These are phyloP conservation scores for Tineola bisselliella DNA, from an alignment of 2,888 invertebrate genomes.

Conservation along the genomic window DNA sequence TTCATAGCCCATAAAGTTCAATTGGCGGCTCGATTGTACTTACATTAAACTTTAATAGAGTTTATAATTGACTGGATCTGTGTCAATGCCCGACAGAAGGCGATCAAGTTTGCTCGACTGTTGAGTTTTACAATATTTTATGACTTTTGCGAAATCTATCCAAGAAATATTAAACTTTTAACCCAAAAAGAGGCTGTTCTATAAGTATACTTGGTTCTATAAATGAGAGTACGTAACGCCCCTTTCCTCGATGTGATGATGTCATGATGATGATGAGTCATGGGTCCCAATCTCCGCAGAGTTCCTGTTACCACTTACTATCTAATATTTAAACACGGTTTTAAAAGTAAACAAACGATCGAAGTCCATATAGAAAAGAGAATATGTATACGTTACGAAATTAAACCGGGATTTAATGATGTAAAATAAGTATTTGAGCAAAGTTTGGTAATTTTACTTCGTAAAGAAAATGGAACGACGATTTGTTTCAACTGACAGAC, in stretches of 20 bases:
- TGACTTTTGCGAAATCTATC: too few relatives aligned
- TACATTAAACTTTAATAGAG: neutral
- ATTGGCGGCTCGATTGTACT: neutral
- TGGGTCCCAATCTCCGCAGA: neutral
- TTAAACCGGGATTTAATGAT: neutral
- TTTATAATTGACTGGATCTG: neutral
- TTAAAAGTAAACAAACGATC: neutral
- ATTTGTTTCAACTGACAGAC: neutral
- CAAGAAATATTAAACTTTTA: too few relatives aligned
- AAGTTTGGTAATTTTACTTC: neutral
- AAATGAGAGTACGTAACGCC: neutral
- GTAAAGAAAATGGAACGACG: neutral
- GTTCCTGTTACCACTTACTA: neutral
- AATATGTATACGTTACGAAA: neutral
- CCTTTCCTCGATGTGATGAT: neutral
- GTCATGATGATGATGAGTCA: too few relatives aligned
- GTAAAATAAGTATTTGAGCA: neutral
- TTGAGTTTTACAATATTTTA: too few relatives aligned
- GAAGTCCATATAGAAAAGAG: neutral
- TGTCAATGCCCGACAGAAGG: slow-evolving; percentile 9
- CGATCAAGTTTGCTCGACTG: neutral
- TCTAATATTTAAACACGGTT: neutral
- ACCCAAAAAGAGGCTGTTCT: too few relatives aligned
- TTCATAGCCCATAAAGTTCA: neutral
- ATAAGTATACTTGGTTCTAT: neutral